phyloP scores from a whole-genome alignment of 2,113 vertebrate species.

The Lichenostomus cassidix region DNA sequence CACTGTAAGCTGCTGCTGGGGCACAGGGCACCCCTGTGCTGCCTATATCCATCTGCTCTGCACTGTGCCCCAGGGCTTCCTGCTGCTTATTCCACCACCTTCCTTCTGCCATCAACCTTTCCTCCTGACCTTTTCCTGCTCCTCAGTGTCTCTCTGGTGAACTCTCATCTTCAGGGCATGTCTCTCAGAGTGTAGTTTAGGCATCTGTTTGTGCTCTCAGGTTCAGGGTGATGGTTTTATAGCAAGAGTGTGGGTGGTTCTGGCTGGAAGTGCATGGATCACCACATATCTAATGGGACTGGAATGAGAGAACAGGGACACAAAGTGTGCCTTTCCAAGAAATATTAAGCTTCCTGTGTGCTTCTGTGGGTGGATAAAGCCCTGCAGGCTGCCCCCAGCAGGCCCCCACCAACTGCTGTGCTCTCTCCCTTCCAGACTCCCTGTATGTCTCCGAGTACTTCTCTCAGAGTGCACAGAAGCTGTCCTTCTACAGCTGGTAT shows the following conservation, averaged over 20 bases:
- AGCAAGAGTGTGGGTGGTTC: background rate
- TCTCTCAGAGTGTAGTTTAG: background rate
- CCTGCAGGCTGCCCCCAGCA: background rate
- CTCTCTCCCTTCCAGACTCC: slow-evolving; percentile 49
- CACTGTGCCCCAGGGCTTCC: background rate
- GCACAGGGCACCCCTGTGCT: background rate
- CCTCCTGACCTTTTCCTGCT: background rate
- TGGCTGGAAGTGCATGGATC: background rate
- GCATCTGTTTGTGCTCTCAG: background rate
- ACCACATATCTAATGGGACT: background rate
- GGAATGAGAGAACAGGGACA: background rate
- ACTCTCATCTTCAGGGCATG: background rate
- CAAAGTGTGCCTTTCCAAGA: background rate
- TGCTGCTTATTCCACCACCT: background rate
- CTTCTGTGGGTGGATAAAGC: background rate
- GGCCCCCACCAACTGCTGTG: background rate
- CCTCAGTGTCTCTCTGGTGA: background rate
- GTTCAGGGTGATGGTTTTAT: background rate
- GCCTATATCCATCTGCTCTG: background rate
- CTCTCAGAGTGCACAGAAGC: slow-evolving; percentile 85
- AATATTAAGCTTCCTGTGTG: background rate
- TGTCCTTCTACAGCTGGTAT: slow-evolving; percentile 91
- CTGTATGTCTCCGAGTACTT: slow-evolving; percentile 84
- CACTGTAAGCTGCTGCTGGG: background rate
- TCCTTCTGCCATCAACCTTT: background rate